Percentiles rank a stretch among this genome's conserved stretches.
These are phyloP conservation scores for Chelon labrosus DNA, from an alignment of 2,797 vertebrate genomes.

Conservation along the genomic window DNA sequence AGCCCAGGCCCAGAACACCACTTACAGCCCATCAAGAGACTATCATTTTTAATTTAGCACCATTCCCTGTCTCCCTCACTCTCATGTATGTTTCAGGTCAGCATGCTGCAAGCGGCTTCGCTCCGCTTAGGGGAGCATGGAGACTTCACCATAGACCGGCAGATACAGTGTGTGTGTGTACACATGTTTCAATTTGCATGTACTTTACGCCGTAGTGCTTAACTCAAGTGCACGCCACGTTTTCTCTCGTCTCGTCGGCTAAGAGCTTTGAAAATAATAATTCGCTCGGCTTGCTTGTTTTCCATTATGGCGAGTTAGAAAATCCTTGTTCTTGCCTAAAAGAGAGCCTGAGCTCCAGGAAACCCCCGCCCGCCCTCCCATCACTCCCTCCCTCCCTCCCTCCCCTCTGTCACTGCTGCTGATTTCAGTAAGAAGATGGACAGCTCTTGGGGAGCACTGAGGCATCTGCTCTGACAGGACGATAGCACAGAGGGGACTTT, in stretches of 20 bases:
- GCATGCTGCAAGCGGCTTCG: conserved; percentile 28
- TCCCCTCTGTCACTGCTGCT: conserved; percentile 41
- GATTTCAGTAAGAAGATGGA: conserved; percentile 61
- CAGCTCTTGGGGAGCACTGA: conserved; percentile 57
- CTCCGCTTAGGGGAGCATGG: conserved; percentile 19
- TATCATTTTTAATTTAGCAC: conserved; percentile 85
- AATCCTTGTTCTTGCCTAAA: conserved; percentile 40
- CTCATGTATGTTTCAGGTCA: conserved; percentile 80
- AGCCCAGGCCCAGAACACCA: conserved; percentile 70
- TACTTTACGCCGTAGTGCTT: background rate
- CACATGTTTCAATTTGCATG: conserved; percentile 22
- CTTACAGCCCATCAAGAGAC: conserved; percentile 73
- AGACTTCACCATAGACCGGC: conserved; percentile 5
- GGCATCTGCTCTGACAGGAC: conserved; percentile 64
- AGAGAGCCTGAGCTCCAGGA: conserved; percentile 30
- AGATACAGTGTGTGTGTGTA: background rate
- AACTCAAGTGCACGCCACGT: background rate
- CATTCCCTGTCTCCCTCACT: conserved; percentile 57
- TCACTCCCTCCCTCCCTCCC: background rate
- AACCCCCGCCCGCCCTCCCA: background rate
- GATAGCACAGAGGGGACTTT: conserved; percentile 36
- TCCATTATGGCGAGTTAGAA: conserved; percentile 25
- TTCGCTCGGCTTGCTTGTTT: conserved; percentile 33
- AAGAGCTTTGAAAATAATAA: conserved; percentile 38
- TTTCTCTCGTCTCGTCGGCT: conserved; percentile 17